These are phyloP conservation scores for Maccullochella peelii DNA, from an alignment of 2,113 vertebrate species.

Conservation along the genomic window DNA sequence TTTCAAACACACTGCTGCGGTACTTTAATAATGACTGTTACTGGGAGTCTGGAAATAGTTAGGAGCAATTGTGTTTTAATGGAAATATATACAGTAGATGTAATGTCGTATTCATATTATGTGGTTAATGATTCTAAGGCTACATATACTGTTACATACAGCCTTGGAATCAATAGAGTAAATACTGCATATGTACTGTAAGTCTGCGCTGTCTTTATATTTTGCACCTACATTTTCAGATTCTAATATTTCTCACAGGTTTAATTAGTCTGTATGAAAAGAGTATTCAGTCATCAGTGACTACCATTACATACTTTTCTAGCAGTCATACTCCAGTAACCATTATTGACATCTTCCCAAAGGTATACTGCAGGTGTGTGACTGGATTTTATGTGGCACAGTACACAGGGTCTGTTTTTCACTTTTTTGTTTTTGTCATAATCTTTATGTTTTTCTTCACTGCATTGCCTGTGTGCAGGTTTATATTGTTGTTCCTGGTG, in stretches of 20 bases:
- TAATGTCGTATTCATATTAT: neutral
- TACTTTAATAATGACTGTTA: constrained; percentile 26
- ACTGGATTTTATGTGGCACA: neutral
- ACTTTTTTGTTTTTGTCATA: no score
- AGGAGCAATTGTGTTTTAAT: constrained; percentile 8
- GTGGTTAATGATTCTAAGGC: neutral
- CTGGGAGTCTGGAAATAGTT: constrained; percentile 27
- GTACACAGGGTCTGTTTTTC: no score
- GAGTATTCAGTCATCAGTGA: neutral
- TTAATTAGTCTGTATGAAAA: neutral
- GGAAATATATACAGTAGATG: neutral
- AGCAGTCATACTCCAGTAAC: neutral
- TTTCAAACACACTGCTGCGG: constrained; percentile 36
- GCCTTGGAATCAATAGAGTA: neutral
- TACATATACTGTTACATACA: neutral
- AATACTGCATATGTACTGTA: neutral
- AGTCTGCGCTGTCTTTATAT: neutral
- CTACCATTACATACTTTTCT: neutral
- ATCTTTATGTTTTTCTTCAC: neutral
- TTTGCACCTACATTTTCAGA: neutral
- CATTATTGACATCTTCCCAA: constrained; percentile 1
- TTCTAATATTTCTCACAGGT: neutral
- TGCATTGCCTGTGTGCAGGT: constrained; percentile 6
- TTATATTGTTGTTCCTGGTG: constrained; percentile 33
- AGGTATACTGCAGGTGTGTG: constrained; percentile 12